Conservation (phyloP, 2,113 vertebrate genomes). For the Dipodomys merriami region DNA sequence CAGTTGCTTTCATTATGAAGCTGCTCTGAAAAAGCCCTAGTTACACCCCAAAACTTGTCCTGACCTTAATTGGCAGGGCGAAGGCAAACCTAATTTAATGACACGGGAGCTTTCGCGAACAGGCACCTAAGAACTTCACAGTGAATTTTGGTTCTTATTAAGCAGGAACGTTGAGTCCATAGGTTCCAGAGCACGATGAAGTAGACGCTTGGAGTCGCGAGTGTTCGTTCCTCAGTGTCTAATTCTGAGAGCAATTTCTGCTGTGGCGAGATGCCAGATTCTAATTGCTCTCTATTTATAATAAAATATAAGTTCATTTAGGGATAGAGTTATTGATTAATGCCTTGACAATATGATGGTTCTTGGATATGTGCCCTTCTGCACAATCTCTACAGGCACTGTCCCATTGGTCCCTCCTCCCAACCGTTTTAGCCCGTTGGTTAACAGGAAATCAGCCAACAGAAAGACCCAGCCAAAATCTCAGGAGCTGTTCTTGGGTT, state of each 20-base stretch:
- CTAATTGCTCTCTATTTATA: conserved; percentile 58
- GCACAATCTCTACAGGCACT: neutral
- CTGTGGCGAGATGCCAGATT: conserved; percentile 11
- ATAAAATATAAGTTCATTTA: conserved; percentile 53
- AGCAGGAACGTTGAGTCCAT: conserved; percentile 16
- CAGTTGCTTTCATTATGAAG: neutral
- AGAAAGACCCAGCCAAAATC: neutral
- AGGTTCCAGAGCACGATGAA: neutral
- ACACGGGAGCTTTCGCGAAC: conserved; percentile 47
- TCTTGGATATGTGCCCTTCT: conserved; percentile 43
- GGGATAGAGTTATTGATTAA: conserved; percentile 24
- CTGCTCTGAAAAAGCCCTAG: neutral
- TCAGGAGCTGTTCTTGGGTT: neutral
- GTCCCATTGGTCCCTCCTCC: conserved; percentile 8
- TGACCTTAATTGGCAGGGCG: conserved; percentile 50
- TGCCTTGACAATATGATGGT: neutral
- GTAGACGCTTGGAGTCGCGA: neutral
- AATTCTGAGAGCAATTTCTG: conserved; percentile 44
- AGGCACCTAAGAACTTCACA: conserved; percentile 45
- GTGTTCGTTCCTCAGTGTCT: conserved; percentile 20
- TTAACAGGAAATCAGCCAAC: neutral
- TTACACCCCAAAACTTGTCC: conserved; percentile 49
- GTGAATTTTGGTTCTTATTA: conserved; percentile 47
- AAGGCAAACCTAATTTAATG: conserved; percentile 57
- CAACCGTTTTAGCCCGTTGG: neutral